Evolutionary conservation across 2,797 vertebrate species (phyloP).

Genomic region (Pangasius sanitwongsei): DNA sequence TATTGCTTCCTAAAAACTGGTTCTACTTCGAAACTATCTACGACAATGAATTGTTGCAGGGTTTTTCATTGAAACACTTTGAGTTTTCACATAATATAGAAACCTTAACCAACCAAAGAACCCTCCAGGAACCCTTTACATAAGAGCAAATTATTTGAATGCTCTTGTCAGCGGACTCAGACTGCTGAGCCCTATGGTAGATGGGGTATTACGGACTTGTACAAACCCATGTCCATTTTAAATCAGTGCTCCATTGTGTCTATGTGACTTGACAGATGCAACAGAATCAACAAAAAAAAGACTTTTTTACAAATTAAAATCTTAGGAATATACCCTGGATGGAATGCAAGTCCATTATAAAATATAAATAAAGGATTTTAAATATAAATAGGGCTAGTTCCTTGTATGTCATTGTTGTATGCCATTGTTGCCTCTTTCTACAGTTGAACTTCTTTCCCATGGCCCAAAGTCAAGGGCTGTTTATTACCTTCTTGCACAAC

Average conservation of each 20-base stretch:
- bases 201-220: not conserved
- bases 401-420: too few relatives aligned
- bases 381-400: too few relatives aligned
- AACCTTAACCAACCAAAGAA: not conserved
- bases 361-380: too few relatives aligned
- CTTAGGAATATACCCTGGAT: not conserved
- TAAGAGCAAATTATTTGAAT: not conserved
- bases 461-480: conserved; percentile 29
- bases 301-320: too few relatives aligned
- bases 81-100: not conserved
- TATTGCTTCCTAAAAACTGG: not conserved
- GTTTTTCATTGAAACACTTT: not conserved
- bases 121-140: not conserved
- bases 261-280: not conserved
- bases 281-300: too few relatives aligned
- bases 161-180: not conserved
- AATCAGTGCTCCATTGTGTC: not conserved
- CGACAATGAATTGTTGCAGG: not conserved
- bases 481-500: conserved; percentile 5
- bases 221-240: not conserved
- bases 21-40: not conserved
- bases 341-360: too few relatives aligned
- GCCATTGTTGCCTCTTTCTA: not conserved
- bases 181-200: not conserved
- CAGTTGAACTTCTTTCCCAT: not conserved